Percentiles rank a stretch among this genome's conserved stretches.
phyloP scores from a whole-genome alignment of 2,113 vertebrate genomes.

The Mustelus asterias region DNA sequence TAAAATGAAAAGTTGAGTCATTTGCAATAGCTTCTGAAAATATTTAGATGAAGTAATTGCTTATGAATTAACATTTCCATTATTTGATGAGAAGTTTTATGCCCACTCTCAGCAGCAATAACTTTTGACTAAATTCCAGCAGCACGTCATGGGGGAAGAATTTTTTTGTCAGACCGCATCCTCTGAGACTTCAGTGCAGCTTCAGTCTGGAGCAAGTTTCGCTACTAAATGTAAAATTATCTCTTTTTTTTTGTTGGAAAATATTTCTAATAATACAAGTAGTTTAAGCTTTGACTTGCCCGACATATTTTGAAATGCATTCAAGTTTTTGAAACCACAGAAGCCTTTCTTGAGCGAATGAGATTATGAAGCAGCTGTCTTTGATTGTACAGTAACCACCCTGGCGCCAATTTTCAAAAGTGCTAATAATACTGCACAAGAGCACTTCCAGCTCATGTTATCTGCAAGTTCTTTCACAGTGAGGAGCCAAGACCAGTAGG shows the following conservation, averaged over 20 bases:
- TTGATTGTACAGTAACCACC: neutral
- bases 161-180: neutral
- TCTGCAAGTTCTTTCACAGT: neutral
- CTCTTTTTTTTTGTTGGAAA: neutral
- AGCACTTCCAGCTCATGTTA: neutral
- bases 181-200: neutral
- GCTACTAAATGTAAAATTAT: neutral
- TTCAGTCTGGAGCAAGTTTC: neutral
- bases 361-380: constrained; percentile 6
- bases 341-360: neutral
- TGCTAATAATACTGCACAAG: neutral
- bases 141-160: neutral
- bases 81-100: neutral
- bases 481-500: neutral
- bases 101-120: neutral
- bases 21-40: neutral
- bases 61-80: neutral
- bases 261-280: constrained; percentile 4
- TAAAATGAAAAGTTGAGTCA: neutral
- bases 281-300: neutral
- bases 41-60: neutral
- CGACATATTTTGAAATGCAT: neutral
- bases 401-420: neutral
- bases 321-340: neutral
- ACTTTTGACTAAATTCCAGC: neutral